phyloP scores from a whole-genome alignment of 2,113 vertebrate species.

The Callochromis pleurospilus region DNA sequence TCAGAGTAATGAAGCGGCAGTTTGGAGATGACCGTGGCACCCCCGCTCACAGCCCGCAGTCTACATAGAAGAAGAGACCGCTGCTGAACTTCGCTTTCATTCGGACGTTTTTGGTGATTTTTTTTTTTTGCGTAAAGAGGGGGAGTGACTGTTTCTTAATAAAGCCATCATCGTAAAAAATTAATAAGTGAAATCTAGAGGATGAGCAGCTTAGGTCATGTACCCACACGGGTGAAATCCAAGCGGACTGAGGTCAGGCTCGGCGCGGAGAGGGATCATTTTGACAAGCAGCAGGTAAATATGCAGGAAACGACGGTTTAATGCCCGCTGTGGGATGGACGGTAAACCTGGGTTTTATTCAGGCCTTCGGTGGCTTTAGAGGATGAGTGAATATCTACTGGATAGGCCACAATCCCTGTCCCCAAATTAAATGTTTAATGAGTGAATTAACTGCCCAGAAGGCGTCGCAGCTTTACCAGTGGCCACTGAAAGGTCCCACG shows the following conservation, averaged over 20 bases:
- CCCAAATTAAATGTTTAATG: background rate
- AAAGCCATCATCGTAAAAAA: background rate
- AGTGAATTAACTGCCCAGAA: background rate
- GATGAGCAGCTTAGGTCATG: slow-evolving; percentile 88
- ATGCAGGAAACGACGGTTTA: background rate
- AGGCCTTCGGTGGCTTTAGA: background rate
- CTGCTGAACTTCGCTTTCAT: background rate
- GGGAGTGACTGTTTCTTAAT: background rate
- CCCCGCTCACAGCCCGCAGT: background rate
- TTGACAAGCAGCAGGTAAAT: slow-evolving; percentile 89
- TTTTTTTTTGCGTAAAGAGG: background rate
- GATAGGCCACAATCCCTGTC: slow-evolving; percentile 14
- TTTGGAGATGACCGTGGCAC: background rate
- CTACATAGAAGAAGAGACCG: background rate
- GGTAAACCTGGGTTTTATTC: background rate
- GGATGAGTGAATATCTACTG: background rate
- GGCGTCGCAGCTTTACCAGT: background rate
- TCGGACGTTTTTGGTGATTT: background rate
- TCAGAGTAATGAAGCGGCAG: slow-evolving; percentile 1
- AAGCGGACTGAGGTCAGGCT: slow-evolving; percentile 78
- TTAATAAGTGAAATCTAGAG: background rate
- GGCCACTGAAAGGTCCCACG: background rate
- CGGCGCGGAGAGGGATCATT: slow-evolving; percentile 88
- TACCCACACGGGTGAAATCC: slow-evolving; percentile 82
- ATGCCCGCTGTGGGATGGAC: background rate